Base-by-base conservation (phyloP, 2,113 vertebrate genomes). In the Triplophysa tibetana region DNA sequence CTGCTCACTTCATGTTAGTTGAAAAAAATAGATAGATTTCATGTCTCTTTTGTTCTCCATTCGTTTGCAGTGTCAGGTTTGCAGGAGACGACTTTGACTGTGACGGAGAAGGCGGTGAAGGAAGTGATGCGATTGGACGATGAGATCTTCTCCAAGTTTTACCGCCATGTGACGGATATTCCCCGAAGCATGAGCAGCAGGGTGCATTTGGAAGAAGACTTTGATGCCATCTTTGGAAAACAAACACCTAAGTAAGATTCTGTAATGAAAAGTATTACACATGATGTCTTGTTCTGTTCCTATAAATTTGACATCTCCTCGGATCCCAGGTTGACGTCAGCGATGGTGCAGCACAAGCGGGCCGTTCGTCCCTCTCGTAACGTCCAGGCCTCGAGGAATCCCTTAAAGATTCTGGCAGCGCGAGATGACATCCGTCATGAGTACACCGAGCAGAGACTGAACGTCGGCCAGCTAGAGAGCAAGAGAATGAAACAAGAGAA, bases 61-160 rank as follows among this genome's bases (percentile, higher is more conserved):
- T 9, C 17, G 17, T 41, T 1, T 60, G 70, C 81, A 97, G 96
- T 93, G 79, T 92, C 93, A 23, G 94, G 94, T 66, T 92, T 95
- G 86, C 96, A 96, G 81, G 97, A 98, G 81, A 96, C 96, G 0
- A 94, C 97, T 0, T 85, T 99, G 70, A 95, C 95, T 0, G 96
- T 99, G 79, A 99, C 97, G 0, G 95, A 97, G 45, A 94, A 95
- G 69, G 95, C 96, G 0, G 97, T 99, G 76, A 99, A 98, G 86
- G 97, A 98, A 77, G 98, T 99, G 81, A 99, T 99, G 97, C 96
- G 95, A 87, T 80, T 95, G 26, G 98, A 99, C 11, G 98, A 99
- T 0, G 98, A 99, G 87, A 95, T 97, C 0, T 99, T 99, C 91
- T 95, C 96, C 79, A 97, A 94, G 85, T 99, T 99, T 87, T 99